phyloP scores from a whole-genome alignment of 2,888 invertebrate species.

The Eubasilissa splendida region DNA sequence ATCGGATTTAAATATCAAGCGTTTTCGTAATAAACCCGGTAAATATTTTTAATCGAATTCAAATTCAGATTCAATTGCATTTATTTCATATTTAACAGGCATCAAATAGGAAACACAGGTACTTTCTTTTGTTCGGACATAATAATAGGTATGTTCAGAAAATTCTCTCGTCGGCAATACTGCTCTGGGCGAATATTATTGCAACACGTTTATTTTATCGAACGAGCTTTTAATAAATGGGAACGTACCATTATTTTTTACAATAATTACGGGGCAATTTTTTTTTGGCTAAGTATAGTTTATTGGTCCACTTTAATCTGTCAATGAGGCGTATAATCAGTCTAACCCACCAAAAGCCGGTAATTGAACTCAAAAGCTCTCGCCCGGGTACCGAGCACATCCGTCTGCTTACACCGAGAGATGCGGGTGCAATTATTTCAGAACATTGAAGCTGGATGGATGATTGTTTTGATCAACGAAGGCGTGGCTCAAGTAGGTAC shows the following conservation, averaged over 20 bases:
- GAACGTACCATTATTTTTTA: too few species aligned
- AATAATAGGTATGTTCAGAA: too few species aligned
- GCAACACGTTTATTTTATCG: too few species aligned
- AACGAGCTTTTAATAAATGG: too few species aligned
- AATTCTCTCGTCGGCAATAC: too few species aligned
- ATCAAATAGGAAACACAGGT: too few species aligned
- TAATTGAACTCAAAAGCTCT: slow-evolving; percentile 41
- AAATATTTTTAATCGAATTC: background rate
- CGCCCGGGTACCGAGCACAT: slow-evolving; percentile 11
- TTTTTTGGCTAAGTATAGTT: too few species aligned
- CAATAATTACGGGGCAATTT: too few species aligned
- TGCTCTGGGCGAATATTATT: too few species aligned
- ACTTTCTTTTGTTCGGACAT: too few species aligned
- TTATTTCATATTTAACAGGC: background rate
- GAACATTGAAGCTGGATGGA: slow-evolving; percentile 47
- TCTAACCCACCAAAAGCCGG: slow-evolving; percentile 4
- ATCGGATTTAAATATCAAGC: slow-evolving; percentile 18
- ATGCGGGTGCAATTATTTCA: slow-evolving; percentile 54
- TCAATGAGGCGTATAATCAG: slow-evolving; percentile 28
- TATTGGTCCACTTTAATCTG: slow-evolving; percentile 20
- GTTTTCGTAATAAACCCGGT: slow-evolving; percentile 16
- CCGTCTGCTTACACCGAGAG: slow-evolving; percentile 19
- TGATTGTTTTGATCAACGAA: slow-evolving; percentile 36
- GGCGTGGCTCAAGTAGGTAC: slow-evolving; percentile 1
- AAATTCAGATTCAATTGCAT: background rate